phyloP scores from a whole-genome alignment of 2,888 invertebrate species.

The Cosmorhoe ocellata region DNA sequence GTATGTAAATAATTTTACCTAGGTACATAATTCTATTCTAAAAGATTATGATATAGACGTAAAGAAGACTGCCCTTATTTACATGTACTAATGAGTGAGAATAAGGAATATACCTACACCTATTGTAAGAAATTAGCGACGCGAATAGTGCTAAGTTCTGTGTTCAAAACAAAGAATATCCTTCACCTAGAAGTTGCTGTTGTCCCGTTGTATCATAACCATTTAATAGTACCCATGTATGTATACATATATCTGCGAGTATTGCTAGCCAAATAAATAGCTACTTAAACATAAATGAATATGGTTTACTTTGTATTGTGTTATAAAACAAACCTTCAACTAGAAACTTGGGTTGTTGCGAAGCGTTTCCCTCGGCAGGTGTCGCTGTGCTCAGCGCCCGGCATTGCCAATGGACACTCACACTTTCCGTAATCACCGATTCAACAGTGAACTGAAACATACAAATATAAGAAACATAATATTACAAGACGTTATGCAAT shows the following conservation, averaged over 20 bases:
- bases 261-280: no score
- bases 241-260: no score
- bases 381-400: constrained; percentile 84
- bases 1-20: no score
- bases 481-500: no score
- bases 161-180: background rate
- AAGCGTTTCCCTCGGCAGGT: constrained; percentile 77
- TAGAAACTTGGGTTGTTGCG: constrained; percentile 85
- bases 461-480: background rate
- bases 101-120: background rate
- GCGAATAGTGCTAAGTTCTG: background rate
- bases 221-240: no score
- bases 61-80: no score
- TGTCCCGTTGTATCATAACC: no score
- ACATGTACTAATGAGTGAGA: no score
- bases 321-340: constrained; percentile 61
- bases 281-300: no score
- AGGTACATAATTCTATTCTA: no score
- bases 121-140: constrained; percentile 10
- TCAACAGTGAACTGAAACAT: constrained; percentile 88
- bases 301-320: no score
- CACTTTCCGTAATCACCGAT: constrained; percentile 89
- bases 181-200: constrained; percentile 1
- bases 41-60: no score
- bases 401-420: constrained; percentile 95